Percentiles rank a stretch among this genome's conserved stretches.
Conservation (phyloP, 2,888 invertebrate species). For the Xestia c-nigrum region DNA sequence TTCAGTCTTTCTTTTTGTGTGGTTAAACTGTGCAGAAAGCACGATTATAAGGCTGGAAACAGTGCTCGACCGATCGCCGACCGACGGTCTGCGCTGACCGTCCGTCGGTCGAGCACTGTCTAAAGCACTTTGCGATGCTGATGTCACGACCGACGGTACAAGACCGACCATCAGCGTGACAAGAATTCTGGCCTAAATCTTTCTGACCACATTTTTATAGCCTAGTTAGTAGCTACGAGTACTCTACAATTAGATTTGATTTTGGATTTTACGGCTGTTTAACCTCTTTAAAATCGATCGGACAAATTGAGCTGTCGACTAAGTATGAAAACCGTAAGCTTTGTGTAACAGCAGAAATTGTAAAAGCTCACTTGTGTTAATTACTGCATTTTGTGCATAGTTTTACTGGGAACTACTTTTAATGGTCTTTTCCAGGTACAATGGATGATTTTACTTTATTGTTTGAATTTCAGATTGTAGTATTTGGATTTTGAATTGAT, state of each 20-base stretch:
- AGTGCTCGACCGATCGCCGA: too few species aligned
- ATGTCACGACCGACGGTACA: too few species aligned
- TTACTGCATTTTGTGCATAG: slow-evolving; percentile 8
- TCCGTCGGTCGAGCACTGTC: too few species aligned
- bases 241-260: slow-evolving; percentile 16
- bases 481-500: not conserved
- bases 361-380: slow-evolving; percentile 4
- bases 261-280: slow-evolving; percentile 11
- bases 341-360: not conserved
- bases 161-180: too few species aligned
- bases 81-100: too few species aligned
- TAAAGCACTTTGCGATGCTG: too few species aligned
- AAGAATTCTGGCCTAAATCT: not conserved
- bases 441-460: not conserved
- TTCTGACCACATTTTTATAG: not conserved
- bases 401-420: not conserved
- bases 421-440: not conserved
- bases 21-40: too few species aligned
- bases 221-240: slow-evolving; percentile 7
- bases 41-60: too few species aligned
- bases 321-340: slow-evolving; percentile 31
- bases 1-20: too few species aligned
- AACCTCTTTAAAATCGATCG: slow-evolving; percentile 19
- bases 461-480: not conserved
- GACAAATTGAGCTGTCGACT: slow-evolving; percentile 16